Evolutionary conservation across 2,888 invertebrate genomes (phyloP).

Genomic region (Tanytarsus gracilentus): DNA sequence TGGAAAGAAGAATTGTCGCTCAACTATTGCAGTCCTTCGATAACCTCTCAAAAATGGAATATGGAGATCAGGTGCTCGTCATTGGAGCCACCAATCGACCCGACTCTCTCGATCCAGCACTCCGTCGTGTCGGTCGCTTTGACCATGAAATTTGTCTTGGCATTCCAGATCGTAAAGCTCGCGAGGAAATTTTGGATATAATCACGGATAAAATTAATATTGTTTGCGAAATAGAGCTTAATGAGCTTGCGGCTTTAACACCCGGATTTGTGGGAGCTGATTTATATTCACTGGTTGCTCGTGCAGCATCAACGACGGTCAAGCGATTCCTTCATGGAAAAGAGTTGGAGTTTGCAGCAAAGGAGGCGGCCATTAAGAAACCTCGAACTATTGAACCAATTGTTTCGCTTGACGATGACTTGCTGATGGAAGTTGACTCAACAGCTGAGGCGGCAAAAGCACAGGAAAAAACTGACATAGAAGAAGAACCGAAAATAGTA

Average conservation of each 20-base stretch:
- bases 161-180: constrained; percentile 78
- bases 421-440: constrained; percentile 30
- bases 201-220: constrained; percentile 64
- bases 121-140: constrained; percentile 85
- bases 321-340: constrained; percentile 45
- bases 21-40: constrained; percentile 86
- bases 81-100: constrained; percentile 95
- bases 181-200: constrained; percentile 66
- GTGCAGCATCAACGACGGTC: constrained; percentile 81
- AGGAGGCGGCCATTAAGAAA: constrained; percentile 35
- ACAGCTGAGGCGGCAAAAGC: constrained; percentile 31
- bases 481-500: neutral
- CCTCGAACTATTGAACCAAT: constrained; percentile 27
- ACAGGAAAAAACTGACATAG: constrained; percentile 28
- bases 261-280: constrained; percentile 97
- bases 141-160: constrained; percentile 90
- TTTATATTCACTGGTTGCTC: constrained; percentile 72
- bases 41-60: constrained; percentile 48
- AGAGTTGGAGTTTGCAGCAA: constrained; percentile 9
- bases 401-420: constrained; percentile 28
- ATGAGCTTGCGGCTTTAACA: constrained; percentile 68
- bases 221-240: constrained; percentile 59
- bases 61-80: constrained; percentile 51
- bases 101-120: constrained; percentile 83
- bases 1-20: constrained; percentile 92